Evolutionary conservation across 2,113 vertebrate genomes (phyloP).

Genomic region (Limanda limanda): DNA sequence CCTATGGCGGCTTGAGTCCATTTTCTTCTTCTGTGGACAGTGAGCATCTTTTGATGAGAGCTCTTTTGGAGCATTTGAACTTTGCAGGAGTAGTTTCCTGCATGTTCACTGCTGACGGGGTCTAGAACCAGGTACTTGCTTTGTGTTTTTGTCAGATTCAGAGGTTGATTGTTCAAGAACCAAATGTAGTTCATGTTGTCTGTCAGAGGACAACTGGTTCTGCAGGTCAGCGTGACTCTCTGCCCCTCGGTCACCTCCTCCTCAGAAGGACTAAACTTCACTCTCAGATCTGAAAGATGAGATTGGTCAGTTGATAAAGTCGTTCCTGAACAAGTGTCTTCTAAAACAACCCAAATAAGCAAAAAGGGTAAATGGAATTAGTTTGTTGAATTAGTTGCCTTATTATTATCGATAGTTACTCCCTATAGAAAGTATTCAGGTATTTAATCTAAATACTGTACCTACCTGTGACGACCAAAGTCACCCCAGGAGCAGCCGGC

Average conservation of each 20-base stretch:
- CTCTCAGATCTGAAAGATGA: slow-evolving; percentile 27
- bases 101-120: background rate
- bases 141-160: background rate
- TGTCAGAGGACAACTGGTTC: slow-evolving; percentile 43
- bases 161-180: background rate
- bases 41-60: background rate
- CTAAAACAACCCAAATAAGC: background rate
- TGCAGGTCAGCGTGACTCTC: slow-evolving; percentile 53
- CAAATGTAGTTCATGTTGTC: slow-evolving; percentile 35
- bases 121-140: slow-evolving; percentile 24
- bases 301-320: background rate
- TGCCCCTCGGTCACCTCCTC: slow-evolving; percentile 36
- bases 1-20: background rate
- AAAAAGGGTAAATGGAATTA: too few relatives aligned
- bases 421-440: background rate
- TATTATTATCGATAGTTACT: too few relatives aligned
- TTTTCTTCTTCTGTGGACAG: background rate
- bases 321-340: background rate
- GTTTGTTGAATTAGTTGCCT: background rate
- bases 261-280: slow-evolving; percentile 14
- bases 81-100: slow-evolving; percentile 4
- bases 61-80: background rate
- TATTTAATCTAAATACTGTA: background rate
- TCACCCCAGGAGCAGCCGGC: background rate
- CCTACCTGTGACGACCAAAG: slow-evolving; percentile 32